Evolutionary conservation across 2,888 invertebrate genomes (phyloP).

Genomic region (Coenonympha arcania): DNA sequence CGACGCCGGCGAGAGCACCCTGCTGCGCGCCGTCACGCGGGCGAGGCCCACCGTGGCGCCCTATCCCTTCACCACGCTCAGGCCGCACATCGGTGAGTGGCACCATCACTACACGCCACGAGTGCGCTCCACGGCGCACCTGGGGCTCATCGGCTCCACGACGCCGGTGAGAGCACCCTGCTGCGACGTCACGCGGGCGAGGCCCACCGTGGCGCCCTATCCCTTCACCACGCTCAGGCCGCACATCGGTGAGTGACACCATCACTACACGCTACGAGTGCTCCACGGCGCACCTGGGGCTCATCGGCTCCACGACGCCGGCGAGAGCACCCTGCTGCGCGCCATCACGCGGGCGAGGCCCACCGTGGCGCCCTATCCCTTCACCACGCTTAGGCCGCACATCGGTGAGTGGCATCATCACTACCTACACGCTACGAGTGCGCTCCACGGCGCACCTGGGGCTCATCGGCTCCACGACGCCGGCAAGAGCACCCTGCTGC

Average conservation of each 20-base stretch:
- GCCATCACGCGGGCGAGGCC: conserved; percentile 91
- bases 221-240: conserved; percentile 94
- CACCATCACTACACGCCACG: no score
- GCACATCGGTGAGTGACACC: conserved; percentile 75
- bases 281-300: no score
- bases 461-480: conserved; percentile 94
- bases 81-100: conserved; percentile 80
- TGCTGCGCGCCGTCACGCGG: conserved; percentile 86
- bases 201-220: conserved; percentile 92
- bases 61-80: conserved; percentile 93
- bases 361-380: conserved; percentile 92
- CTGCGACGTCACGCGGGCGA: conserved; percentile 88
- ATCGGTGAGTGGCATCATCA: conserved; percentile 69
- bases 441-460: no score
- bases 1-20: conserved; percentile 95
- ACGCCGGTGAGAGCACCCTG: conserved; percentile 95
- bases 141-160: no score
- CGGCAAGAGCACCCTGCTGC: conserved; percentile 91
- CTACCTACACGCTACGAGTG: no score
- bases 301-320: conserved; percentile 94
- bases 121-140: no score
- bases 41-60: conserved; percentile 93
- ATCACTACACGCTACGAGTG: no score
- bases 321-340: conserved; percentile 91
- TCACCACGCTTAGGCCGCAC: conserved; percentile 91